A percentile compares a stretch with the other conserved stretches of the same genome.
phyloP scores from a whole-genome alignment of 1,140 invertebrate species.

The Rhopalosiphum maidis region DNA sequence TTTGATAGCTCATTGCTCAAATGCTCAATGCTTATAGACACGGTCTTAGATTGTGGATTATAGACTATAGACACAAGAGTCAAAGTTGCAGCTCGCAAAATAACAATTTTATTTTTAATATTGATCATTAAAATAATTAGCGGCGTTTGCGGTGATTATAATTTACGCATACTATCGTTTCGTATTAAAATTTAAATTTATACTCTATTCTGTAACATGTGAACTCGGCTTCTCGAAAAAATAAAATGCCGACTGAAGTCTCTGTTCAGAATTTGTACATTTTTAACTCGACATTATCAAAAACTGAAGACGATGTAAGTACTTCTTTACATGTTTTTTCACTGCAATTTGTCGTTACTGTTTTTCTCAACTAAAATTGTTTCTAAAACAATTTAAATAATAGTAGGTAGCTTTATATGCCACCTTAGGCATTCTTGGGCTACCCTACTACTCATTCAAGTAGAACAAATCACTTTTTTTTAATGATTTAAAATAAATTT shows the following conservation, averaged over 20 bases:
- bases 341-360: neutral
- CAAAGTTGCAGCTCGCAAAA: too few species aligned
- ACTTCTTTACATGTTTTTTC: neutral
- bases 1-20: neutral
- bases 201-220: neutral
- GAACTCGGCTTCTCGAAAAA: neutral
- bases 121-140: neutral
- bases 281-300: conserved; percentile 49
- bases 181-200: neutral
- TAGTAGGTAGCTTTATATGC: neutral
- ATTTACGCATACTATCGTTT: neutral
- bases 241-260: conserved; percentile 36
- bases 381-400: neutral
- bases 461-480: too few species aligned
- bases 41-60: too few species aligned
- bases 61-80: too few species aligned
- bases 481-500: neutral
- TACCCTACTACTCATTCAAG: neutral
- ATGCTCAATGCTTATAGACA: too few species aligned
- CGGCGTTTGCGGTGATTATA: neutral
- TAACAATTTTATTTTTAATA: neutral
- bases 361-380: neutral
- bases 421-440: neutral
- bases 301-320: conserved; percentile 51
- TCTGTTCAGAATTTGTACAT: conserved; percentile 36